Base-by-base conservation (phyloP, 1,140 invertebrate genomes). In the Drosophila azteca region DNA sequence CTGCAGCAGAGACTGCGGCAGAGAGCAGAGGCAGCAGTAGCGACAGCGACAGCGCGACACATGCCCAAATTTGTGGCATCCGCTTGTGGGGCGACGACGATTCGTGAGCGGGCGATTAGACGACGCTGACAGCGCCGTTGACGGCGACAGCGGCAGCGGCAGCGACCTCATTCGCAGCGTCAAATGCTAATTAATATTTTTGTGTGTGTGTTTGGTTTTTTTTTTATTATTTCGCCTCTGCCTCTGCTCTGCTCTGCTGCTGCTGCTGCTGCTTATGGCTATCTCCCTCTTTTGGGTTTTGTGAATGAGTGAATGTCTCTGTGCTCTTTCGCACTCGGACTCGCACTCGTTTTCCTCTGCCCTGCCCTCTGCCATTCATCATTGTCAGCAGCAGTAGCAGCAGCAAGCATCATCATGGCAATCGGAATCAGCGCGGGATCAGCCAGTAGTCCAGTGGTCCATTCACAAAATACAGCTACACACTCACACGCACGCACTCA, bases 121-220 rank as follows among this genome's bases (percentile, higher is more conserved):
- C 66, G 54, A 45, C 53, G 58, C 20, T 0, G 35, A 50, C 59
- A 60, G 44, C 51, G 35, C 24, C 55, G 43, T 58, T 35, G 54
- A 50, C 60, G 29, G 51, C 43, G 59, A 41, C 50, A n/a, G 48
- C 39, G 54, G 24, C 50, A 3, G 43, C 13, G 43, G 45, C 50
- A 44, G 70, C 66, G 67, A 58, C 62, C 62, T 60, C 46, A 63
- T 52, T 58, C 49, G 55, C 77, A 62, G 48, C 59, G 57, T 52
- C 61, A 83, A 83, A 85, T 84, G 81, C 81, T 85, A 85, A 85
- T 85, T 85, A 85, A 85, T 85, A 85, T 85, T 87, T 82, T 84
- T 85, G 50, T 69, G 82, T 85, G 81, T 74, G 68, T 74, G 78
- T 85, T 85, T 78, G 81, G 81, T 87, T 85, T 75, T 77, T 80